A percentile compares a stretch with the other conserved stretches of the same genome.
Conservation (phyloP, 2,113 vertebrate genomes). For the Clupea harengus region DNA sequence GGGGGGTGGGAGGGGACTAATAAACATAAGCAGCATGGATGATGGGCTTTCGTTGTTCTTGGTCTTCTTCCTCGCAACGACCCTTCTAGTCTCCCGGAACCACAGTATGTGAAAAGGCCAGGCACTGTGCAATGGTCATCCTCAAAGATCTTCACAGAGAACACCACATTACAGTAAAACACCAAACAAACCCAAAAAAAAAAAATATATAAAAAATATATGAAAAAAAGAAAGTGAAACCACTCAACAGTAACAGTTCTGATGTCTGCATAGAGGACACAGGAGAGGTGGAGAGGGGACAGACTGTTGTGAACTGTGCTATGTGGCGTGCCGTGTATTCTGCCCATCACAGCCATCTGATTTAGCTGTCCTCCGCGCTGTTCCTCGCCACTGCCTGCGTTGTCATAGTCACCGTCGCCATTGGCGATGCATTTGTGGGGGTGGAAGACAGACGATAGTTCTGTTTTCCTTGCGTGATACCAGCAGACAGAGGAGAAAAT, state of each 20-base stretch:
- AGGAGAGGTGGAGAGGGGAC: background rate
- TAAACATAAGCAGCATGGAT: slow-evolving; percentile 58
- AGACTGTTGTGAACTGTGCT: background rate
- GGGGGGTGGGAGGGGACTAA: background rate
- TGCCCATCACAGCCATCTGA: slow-evolving; percentile 34
- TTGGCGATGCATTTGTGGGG: slow-evolving; percentile 28
- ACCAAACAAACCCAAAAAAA: background rate
- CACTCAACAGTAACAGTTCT: background rate
- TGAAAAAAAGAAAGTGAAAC: no score
- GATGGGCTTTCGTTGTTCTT: slow-evolving; percentile 29
- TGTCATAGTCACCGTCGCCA: slow-evolving; percentile 27
- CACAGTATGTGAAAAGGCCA: slow-evolving; percentile 53
- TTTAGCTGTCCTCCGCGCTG: slow-evolving; percentile 19
- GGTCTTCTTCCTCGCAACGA: slow-evolving; percentile 27
- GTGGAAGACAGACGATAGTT: slow-evolving; percentile 38
- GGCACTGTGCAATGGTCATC: slow-evolving; percentile 65
- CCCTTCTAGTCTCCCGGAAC: slow-evolving; percentile 45
- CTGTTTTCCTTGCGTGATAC: slow-evolving; percentile 5
- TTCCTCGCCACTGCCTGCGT: slow-evolving; percentile 13
- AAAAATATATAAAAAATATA: background rate
- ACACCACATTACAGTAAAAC: background rate
- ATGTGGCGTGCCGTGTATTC: slow-evolving; percentile 33
- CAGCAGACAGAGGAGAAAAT: slow-evolving; percentile 1
- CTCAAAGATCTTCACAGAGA: background rate
- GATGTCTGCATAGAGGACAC: background rate